Conservation (phyloP, 2,888 invertebrate genomes). For the Drosophila paranaensis region DNA sequence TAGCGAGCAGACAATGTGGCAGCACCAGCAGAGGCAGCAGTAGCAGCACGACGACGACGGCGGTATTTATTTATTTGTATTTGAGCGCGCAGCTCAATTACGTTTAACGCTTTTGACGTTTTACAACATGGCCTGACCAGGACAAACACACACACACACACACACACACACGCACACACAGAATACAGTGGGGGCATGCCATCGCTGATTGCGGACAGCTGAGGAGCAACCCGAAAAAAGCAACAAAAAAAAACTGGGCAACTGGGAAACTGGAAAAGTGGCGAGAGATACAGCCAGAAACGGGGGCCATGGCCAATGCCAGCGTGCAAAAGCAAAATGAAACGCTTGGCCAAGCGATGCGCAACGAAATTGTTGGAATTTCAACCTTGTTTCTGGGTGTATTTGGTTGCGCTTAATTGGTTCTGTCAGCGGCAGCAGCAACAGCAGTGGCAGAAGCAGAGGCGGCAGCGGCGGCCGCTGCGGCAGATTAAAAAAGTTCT, state of each 20-base stretch:
- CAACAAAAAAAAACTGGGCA: slow-evolving; percentile 17
- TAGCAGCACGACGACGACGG: slow-evolving; percentile 24
- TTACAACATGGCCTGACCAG: slow-evolving; percentile 66
- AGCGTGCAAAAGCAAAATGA: slow-evolving; percentile 39
- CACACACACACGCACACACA: slow-evolving; percentile 24
- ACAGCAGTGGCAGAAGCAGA: slow-evolving; percentile 32
- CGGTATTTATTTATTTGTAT: slow-evolving; percentile 78
- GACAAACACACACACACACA: slow-evolving; percentile 30
- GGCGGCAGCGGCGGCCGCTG: slow-evolving; percentile 49
- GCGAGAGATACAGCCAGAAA: slow-evolving; percentile 16
- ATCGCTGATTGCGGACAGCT: slow-evolving; percentile 40
- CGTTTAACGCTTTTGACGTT: slow-evolving; percentile 81
- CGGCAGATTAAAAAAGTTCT: slow-evolving; percentile 78
- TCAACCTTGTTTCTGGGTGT: slow-evolving; percentile 74
- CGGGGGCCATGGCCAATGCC: slow-evolving; percentile 41
- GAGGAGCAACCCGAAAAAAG: slow-evolving; percentile 32
- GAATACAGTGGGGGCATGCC: slow-evolving; percentile 10
- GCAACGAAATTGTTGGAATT: slow-evolving; percentile 79
- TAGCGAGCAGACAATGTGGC: slow-evolving; percentile 62
- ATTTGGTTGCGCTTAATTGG: slow-evolving; percentile 79
- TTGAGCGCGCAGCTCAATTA: slow-evolving; percentile 80
- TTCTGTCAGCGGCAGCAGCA: slow-evolving; percentile 74
- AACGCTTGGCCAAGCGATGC: slow-evolving; percentile 63
- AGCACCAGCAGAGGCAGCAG: slow-evolving; percentile 24
- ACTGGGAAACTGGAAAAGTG: slow-evolving; percentile 4